Evolutionary conservation across 2,797 vertebrate species (phyloP).

Genomic region (Sciaenops ocellatus): DNA sequence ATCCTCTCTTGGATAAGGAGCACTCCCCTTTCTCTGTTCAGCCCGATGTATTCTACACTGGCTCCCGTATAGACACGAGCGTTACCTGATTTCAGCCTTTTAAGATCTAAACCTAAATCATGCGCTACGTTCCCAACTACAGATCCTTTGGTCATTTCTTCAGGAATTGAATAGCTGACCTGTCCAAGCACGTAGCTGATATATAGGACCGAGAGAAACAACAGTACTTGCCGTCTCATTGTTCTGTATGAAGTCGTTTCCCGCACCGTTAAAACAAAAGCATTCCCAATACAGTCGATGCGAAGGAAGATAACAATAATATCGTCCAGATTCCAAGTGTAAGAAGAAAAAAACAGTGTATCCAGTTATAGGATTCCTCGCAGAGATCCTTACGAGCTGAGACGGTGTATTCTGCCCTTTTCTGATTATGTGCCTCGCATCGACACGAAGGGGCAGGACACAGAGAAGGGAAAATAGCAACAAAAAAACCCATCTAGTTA

Average conservation of each 20-base stretch:
- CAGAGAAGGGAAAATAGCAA: not conserved
- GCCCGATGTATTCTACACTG: constrained; percentile 82
- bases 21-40: constrained; percentile 84
- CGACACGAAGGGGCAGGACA: constrained; percentile 35
- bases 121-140: constrained; percentile 74
- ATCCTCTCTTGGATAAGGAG: constrained; percentile 87
- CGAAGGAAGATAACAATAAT: not conserved
- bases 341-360: rapidly evolving
- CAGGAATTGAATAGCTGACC: constrained; percentile 89
- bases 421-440: not conserved
- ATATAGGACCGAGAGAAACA: constrained; percentile 81
- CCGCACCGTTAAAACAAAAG: constrained; percentile 37
- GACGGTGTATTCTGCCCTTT: not conserved
- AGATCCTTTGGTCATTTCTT: constrained; percentile 87
- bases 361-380: not conserved
- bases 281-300: not conserved
- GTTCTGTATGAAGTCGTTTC: constrained; percentile 50
- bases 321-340: rapidly evolving
- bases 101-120: constrained; percentile 77
- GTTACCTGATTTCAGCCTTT: constrained; percentile 81
- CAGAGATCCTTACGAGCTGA: not conserved
- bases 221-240: constrained; percentile 85
- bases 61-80: constrained; percentile 80
- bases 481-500: not conserved
- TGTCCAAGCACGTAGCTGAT: constrained; percentile 77